Base-by-base conservation (phyloP, 2,113 vertebrate species). In the Pseudolaguvia tuberculata region DNA sequence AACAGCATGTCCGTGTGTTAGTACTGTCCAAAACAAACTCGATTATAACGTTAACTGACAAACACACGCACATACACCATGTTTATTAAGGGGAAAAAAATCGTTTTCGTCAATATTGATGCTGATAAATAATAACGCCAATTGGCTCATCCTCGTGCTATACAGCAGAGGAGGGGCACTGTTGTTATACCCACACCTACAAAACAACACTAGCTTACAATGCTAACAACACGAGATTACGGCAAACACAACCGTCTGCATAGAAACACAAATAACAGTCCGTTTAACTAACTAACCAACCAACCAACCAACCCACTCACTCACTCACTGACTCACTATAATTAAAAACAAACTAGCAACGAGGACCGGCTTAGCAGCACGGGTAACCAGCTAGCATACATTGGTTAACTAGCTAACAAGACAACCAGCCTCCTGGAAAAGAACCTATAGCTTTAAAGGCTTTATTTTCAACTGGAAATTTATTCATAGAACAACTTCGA, bases 181-280 rank as follows among this genome's bases (percentile, higher is more conserved):
- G 63, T 50, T 67, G 63, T 47, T 67, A 27, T 50, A 27, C 63
- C 27, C 23, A 67, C 63, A 27, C 45, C 15, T 45, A 65, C 59
- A 31, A 65, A 45, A 47, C 45, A 50, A 17, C 45, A 13, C 39
- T 23, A 47, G 62, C 62, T 47, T 29, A 11, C 45, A 2, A 18
- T 50, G 63, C 63, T 67, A 67, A 67, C 45, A 67, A 27, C 63
- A 50, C 23, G 27, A 21, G 5, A 21, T 35, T 45, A 8, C 12
- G 42, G 13, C 11, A 20, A 48, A 29, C 63, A 20, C 23, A 5
- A 42, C 39, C 4, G 39, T 1, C 62, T 4, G 62, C 42, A 10
- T 5, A 2, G 5, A 23, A 45, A 63, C 29, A 20, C 9, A 18
- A 9, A 11, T 48, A 17, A 1, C 14, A 48, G 1, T 8, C 10